phyloP scores from a whole-genome alignment of 2,113 vertebrate genomes.

The Sinocyclocheilus anophthalmus region DNA sequence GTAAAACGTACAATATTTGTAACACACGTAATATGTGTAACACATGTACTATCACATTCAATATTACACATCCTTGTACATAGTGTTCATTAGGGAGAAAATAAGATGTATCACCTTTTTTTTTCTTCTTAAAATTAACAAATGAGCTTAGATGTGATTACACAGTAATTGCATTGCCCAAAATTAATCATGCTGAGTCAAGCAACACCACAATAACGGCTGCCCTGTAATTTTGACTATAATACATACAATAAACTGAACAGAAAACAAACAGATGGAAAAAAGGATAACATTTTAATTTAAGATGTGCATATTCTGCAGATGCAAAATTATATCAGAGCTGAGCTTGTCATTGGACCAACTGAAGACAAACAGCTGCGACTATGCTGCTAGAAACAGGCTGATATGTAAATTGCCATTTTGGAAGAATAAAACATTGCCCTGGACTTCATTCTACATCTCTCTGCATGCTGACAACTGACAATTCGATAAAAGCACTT shows the following conservation, averaged over 20 bases:
- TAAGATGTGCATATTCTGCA: not conserved
- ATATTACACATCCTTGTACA: too few relatives aligned
- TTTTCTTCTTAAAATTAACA: not conserved
- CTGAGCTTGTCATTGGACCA: conserved; percentile 31
- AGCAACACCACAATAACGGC: not conserved
- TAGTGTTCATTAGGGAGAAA: not conserved
- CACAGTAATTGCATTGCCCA: not conserved
- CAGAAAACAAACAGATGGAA: conserved; percentile 26
- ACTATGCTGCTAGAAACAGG: not conserved
- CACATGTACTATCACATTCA: too few relatives aligned
- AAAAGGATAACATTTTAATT: not conserved
- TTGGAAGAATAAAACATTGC: not conserved
- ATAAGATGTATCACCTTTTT: not conserved
- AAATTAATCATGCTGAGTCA: not conserved
- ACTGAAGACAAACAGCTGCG: conserved; percentile 47
- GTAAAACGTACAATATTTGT: too few relatives aligned
- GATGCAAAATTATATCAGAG: conserved; percentile 33
- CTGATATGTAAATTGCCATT: not conserved
- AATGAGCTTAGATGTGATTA: not conserved
- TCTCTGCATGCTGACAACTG: not conserved
- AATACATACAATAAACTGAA: not conserved
- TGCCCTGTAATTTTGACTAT: not conserved
- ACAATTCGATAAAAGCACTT: not conserved
- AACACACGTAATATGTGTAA: too few relatives aligned
- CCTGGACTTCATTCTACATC: not conserved